Base-by-base conservation (phyloP, 2,888 invertebrate genomes). In the Spialia ferax region DNA sequence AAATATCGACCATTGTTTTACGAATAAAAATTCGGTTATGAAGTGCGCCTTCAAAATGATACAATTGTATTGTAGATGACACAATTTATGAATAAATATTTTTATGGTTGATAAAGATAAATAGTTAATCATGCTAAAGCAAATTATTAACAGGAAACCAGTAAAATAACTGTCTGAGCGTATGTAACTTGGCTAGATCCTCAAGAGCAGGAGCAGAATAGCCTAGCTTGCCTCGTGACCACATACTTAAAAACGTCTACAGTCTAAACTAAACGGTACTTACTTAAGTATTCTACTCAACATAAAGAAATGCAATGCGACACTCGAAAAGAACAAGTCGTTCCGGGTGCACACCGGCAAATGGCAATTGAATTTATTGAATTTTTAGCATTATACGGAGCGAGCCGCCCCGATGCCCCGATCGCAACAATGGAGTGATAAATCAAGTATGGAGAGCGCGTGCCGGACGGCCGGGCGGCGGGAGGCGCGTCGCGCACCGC, bases 381-480 rank as follows among this genome's bases (percentile, higher is more conserved):
- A 91, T 91, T 88, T 92, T 92, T 91, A 89, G 88, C 86, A 83
- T 89, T 89, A 91, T 91, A 91, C 91, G 90, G 57, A 57, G 50
- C 63, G 55, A 35, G 86, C 79, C 88, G 86, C 87, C 82, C 87
- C 65, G 48, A 20, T 52, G 86, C 87, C 82, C 87, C 65, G 48
- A 20, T 52, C 26, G 83, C 83, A 88, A 93, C 92, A 93, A 93
- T 93, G 88, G 90, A 91, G 88, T 88, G 88, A 92, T 93, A 93
- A 93, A 93, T 93, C 93, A 92, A 87, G 93, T 89, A 91, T 91
- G 92, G 87, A 85, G 79, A 85, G 88, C 92, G 91, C 89, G 91
- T 91, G 90, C 91, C 64, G 64, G 64, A 63, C 64, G 63, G 77
- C 74, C 78, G 77, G 75, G 76, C 72, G 75, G 71, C 75, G 77